A percentile compares a stretch with the other conserved stretches of the same genome.
phyloP scores from a whole-genome alignment of 2,113 vertebrate species.

The Podilymbus podiceps region DNA sequence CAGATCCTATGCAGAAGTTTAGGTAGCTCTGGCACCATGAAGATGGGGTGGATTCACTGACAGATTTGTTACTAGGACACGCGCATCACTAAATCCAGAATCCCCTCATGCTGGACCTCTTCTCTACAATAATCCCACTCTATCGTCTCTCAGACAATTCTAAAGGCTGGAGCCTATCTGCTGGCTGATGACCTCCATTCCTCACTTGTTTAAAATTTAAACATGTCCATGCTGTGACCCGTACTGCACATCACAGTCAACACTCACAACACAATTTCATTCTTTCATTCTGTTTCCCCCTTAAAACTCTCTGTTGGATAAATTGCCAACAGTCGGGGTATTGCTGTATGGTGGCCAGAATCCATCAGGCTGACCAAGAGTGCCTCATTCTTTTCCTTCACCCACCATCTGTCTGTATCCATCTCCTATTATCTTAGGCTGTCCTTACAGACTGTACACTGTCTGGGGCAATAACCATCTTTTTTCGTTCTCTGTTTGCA shows the following conservation, averaged over 20 bases:
- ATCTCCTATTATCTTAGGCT: not conserved
- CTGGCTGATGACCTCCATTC: not conserved
- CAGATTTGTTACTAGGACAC: not conserved
- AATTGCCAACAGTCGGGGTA: not conserved
- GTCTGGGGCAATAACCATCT: not conserved
- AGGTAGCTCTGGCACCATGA: not conserved
- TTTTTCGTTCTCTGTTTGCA: not conserved
- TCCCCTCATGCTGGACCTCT: not conserved
- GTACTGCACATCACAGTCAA: not conserved
- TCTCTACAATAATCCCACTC: not conserved
- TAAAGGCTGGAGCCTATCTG: accelerated
- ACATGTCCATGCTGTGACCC: not conserved
- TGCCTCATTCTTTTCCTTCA: not conserved
- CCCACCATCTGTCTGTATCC: constrained; percentile 19
- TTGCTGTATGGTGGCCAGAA: not conserved
- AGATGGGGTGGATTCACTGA: accelerated
- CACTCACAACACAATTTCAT: not conserved
- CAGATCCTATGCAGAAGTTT: not conserved
- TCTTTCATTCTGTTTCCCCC: not conserved
- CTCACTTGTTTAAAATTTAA: not conserved
- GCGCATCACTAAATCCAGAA: not conserved
- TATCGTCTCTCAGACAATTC: not conserved
- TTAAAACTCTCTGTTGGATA: not conserved
- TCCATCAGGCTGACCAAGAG: not conserved
- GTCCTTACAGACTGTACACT: not conserved